Percentiles rank a stretch among this genome's conserved stretches.
Evolutionary conservation across 2,888 invertebrate genomes (phyloP).

Genomic region (Mechanitis messenoides): DNA sequence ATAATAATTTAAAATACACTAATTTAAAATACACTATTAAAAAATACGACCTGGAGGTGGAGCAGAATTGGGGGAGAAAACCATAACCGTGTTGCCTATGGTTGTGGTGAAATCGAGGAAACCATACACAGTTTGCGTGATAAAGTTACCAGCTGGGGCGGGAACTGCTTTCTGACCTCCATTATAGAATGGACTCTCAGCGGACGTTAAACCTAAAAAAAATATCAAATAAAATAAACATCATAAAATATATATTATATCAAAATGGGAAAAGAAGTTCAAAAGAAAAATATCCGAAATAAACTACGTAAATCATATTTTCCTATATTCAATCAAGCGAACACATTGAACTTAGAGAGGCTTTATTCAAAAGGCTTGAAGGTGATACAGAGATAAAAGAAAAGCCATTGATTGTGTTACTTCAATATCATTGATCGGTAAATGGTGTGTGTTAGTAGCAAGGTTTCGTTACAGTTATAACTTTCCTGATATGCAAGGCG

Average conservation of each 20-base stretch:
- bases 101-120: conserved; percentile 96
- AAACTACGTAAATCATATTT: background rate
- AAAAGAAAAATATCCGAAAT: background rate
- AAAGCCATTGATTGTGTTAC: conserved; percentile 50
- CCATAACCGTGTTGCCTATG: conserved; percentile 95
- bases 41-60: conserved; percentile 78
- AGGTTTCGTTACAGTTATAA: conserved; percentile 53
- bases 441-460: conserved; percentile 64
- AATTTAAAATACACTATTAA: conserved; percentile 10
- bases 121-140: conserved; percentile 95
- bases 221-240: background rate
- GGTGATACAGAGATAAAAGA: conserved; percentile 44
- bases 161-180: conserved; percentile 35
- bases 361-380: conserved; percentile 7
- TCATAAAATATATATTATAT: no score
- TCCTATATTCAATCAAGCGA: conserved; percentile 3
- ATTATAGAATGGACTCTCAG: conserved; percentile 46
- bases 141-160: conserved; percentile 44
- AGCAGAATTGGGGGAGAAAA: conserved; percentile 92
- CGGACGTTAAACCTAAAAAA: conserved; percentile 36
- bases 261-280: no score
- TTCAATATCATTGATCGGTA: conserved; percentile 64
- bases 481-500: conserved; percentile 43
- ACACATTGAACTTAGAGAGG: conserved; percentile 1
- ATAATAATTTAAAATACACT: conserved; percentile 11